Percentiles rank a stretch among this genome's conserved stretches.
phyloP scores from a whole-genome alignment of 2,113 vertebrate genomes.

The Colistium nudipinnis region DNA sequence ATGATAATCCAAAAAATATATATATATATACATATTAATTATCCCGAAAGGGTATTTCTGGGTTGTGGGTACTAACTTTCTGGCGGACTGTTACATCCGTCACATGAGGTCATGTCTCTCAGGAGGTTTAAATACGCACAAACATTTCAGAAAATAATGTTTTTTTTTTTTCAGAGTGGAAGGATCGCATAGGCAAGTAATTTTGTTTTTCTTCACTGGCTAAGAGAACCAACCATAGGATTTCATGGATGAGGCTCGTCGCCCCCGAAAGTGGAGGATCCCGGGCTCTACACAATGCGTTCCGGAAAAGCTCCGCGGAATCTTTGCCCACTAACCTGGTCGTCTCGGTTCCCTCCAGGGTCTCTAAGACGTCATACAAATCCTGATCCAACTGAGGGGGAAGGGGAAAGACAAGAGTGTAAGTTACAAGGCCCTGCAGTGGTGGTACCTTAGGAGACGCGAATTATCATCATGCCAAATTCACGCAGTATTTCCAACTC shows the following conservation, averaged over 20 bases:
- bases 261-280: neutral
- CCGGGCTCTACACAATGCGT: neutral
- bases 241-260: conserved; percentile 1
- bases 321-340: conserved; percentile 70
- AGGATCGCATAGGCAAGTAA: neutral
- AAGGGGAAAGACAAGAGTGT: neutral
- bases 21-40: too few species aligned
- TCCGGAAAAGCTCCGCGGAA: neutral
- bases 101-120: neutral
- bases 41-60: too few species aligned
- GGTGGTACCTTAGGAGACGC: too few species aligned
- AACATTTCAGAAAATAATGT: neutral
- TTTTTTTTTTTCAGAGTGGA: neutral
- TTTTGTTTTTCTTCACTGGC: conserved; percentile 16
- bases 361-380: conserved; percentile 87
- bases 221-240: neutral
- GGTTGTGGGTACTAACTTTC: too few species aligned
- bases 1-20: too few species aligned
- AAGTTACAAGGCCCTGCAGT: too few species aligned
- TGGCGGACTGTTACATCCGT: neutral
- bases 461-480: too few species aligned
- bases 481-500: too few species aligned
- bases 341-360: conserved; percentile 86
- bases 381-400: conserved; percentile 92
- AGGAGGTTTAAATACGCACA: conserved; percentile 5